Percentiles rank a stretch among this genome's conserved stretches.
phyloP scores from a whole-genome alignment of 2,888 invertebrate species.

The Patella pellucida region DNA sequence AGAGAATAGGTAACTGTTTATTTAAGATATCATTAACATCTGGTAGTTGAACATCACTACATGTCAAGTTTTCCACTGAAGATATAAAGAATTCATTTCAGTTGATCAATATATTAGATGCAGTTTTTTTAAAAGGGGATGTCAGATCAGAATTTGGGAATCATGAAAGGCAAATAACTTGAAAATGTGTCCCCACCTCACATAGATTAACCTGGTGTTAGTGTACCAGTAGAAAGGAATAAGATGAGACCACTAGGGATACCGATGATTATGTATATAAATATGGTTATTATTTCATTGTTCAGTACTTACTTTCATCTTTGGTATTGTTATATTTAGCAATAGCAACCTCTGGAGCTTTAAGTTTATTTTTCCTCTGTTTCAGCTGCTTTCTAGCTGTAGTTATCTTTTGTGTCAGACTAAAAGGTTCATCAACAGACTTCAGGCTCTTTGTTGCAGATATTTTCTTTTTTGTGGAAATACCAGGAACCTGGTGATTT shows the following conservation, averaged over 20 bases:
- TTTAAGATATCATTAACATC: conserved; percentile 43
- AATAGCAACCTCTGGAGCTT: not conserved
- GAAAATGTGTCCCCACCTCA: too few species aligned
- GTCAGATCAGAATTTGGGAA: too few species aligned
- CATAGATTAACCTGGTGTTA: too few species aligned
- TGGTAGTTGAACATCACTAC: conserved; percentile 48
- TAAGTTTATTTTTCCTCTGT: not conserved
- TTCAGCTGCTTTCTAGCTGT: not conserved
- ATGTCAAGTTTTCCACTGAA: not conserved
- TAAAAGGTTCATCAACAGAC: not conserved
- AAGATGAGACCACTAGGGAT: too few species aligned
- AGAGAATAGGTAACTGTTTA: conserved; percentile 45
- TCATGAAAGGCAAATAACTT: too few species aligned
- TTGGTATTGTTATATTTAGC: not conserved
- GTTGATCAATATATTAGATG: too few species aligned
- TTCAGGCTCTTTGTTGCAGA: not conserved
- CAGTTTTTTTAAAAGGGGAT: too few species aligned
- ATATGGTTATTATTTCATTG: too few species aligned
- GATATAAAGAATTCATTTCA: too few species aligned
- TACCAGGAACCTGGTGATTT: too few species aligned
- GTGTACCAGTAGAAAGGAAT: too few species aligned
- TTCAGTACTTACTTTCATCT: not conserved
- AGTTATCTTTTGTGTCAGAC: not conserved
- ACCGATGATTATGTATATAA: too few species aligned
- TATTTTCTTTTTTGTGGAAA: not conserved